A percentile compares a stretch with the other conserved stretches of the same genome.
These are phyloP conservation scores for Chrysogorgia sp. DNA, from an alignment of 92 coral and sea anemone species.

Conservation along the genomic window DNA sequence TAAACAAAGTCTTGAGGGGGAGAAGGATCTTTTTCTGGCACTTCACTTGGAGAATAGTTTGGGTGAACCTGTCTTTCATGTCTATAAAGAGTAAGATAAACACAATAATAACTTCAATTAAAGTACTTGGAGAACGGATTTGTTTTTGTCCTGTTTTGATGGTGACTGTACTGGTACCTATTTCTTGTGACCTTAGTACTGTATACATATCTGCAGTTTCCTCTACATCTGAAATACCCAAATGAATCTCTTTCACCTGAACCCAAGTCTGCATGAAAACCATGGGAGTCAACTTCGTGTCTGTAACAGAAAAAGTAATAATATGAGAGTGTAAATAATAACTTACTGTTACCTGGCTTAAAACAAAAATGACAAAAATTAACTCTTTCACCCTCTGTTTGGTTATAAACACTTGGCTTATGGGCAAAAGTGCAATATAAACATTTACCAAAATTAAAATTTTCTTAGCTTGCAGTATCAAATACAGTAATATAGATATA, in stretches of 20 bases:
- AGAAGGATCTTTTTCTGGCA: slow-evolving; percentile 19
- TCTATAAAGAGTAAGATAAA: slow-evolving; percentile 14
- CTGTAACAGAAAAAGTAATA: slow-evolving; percentile 17
- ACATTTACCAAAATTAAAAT: background rate
- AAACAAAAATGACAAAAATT: too few species aligned
- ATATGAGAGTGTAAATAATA: background rate
- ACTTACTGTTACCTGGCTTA: background rate
- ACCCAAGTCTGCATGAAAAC: slow-evolving; percentile 28
- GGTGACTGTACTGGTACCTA: slow-evolving; percentile 25
- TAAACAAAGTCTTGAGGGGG: slow-evolving; percentile 43
- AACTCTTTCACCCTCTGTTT: background rate
- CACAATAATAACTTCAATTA: background rate
- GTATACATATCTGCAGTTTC: slow-evolving; percentile 53
- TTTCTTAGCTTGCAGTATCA: background rate
- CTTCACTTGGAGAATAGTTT: slow-evolving; percentile 15
- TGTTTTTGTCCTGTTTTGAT: background rate
- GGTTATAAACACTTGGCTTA: background rate
- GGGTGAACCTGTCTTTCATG: slow-evolving; percentile 51
- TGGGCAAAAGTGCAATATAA: background rate
- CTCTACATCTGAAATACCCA: slow-evolving; percentile 57
- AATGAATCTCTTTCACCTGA: slow-evolving; percentile 45
- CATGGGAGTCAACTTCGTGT: slow-evolving; percentile 57
- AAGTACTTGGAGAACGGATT: background rate
- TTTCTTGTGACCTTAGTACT: slow-evolving; percentile 60
- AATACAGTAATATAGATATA: too few species aligned